Evolutionary conservation across 1,140 invertebrate species (phyloP), one percentile per base, ranked within the genome.

Genomic region (Drosophila aff.): DNA sequence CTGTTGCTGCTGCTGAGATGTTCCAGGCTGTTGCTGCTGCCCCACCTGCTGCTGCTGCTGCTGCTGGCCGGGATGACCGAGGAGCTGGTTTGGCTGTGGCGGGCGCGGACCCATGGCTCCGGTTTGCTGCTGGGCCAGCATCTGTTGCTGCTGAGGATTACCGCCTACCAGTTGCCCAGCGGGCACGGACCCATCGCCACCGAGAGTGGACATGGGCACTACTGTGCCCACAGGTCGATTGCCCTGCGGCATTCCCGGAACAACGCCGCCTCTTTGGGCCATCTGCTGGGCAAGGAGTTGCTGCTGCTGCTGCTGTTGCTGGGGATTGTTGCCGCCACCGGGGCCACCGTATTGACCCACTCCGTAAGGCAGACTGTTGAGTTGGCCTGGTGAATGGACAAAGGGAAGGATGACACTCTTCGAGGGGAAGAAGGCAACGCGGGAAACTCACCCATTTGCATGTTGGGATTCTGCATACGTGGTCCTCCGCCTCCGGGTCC

Each of bases 241-340:
- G 15, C 89, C 91, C 57, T 94, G 94, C 40, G 94, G 94, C 89
- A 94, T 94, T 8, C 91, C 91, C 8, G 93, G 92, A 40, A 93
- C 93, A 60, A 94, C 95, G 47, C 94, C 95, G 16, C 84, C 83
- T 6, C 95, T 94, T 40, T 95, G 84, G n/a, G 87, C 86, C 81
- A 92, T 89, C 55, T 93, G 92, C 50, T 93, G 82, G 21, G 81
- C 82, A 13, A 92, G 62, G 21, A 92, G 63, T 68, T 92, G 50
- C 28, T 92, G 92, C 66, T 93, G 91, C 44, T 92, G 72, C 38
- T 79, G 67, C 57, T 84, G 89, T 23, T 89, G 82, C 73, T 92
- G 77, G 15, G 77, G 46, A 49, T 83, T 78, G 69, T 81, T 87
- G 50, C 81, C 79, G 26, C 80, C 79, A n/a, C 91, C 82, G 46